Evolutionary conservation across 2,113 vertebrate genomes (phyloP).

Genomic region (Mesitornis unicolor): DNA sequence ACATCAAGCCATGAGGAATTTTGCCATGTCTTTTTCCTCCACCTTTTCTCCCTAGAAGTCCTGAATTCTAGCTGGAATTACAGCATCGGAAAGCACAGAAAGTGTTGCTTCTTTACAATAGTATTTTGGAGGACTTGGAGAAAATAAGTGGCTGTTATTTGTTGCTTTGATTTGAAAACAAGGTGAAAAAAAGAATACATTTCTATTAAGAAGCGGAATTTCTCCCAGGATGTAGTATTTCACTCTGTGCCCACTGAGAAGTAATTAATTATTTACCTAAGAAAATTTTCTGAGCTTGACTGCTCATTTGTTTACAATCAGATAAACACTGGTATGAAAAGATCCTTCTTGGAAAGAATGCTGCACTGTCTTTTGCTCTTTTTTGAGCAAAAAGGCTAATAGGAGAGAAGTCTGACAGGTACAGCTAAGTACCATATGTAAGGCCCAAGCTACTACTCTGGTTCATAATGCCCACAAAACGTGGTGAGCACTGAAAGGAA

Average conservation of each 20-base stretch:
- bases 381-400: neutral
- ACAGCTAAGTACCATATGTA: neutral
- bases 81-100: neutral
- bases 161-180: neutral
- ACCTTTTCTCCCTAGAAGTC: neutral
- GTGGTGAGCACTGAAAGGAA: neutral
- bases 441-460: neutral
- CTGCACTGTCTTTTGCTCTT: neutral
- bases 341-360: neutral
- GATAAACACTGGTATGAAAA: neutral
- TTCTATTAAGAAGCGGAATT: neutral
- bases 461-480: neutral
- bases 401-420: neutral
- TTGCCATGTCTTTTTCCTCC: neutral
- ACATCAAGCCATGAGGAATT: neutral
- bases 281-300: neutral
- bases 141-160: neutral
- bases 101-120: neutral
- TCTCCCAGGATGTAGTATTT: neutral
- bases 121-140: neutral
- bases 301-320: neutral
- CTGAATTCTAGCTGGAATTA: neutral
- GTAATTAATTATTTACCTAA: neutral
- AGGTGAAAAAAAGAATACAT: neutral
- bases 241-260: neutral